Conservation (phyloP, 2,113 vertebrate species). For the Mandrillus leucophaeus region DNA sequence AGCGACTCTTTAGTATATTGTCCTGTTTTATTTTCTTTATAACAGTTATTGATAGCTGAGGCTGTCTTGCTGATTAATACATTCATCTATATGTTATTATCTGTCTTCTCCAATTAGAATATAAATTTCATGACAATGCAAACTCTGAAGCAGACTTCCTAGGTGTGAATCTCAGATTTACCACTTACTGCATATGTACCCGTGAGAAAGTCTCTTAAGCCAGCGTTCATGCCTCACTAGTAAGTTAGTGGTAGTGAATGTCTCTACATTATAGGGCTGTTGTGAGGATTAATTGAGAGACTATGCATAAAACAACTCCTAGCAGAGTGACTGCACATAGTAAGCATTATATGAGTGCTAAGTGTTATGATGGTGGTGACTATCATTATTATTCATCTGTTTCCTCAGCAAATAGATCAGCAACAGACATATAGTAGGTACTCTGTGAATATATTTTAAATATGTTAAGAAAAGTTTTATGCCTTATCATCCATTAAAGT, state of each 20-base stretch:
- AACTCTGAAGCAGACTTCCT: not conserved
- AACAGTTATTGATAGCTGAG: not conserved
- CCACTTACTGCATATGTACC: not conserved
- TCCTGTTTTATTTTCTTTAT: not conserved
- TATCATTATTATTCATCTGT: not conserved
- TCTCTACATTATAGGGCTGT: not conserved
- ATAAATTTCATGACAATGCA: not conserved
- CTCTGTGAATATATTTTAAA: slow-evolving; percentile 19
- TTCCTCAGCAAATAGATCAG: not conserved
- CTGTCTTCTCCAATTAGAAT: slow-evolving; percentile 1
- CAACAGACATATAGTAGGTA: not conserved
- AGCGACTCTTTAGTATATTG: not conserved
- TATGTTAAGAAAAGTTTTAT: not conserved
- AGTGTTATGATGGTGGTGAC: not conserved
- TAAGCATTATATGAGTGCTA: not conserved
- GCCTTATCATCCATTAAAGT: not conserved
- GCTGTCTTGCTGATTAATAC: not conserved
- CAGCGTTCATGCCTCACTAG: not conserved
- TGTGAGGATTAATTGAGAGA: not conserved
- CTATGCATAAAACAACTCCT: not conserved
- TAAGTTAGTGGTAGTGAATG: not conserved
- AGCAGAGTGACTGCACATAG: not conserved
- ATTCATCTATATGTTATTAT: not conserved
- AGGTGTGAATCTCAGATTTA: slow-evolving; percentile 4
- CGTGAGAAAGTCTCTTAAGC: not conserved